Conservation (phyloP, 2,113 vertebrate genomes). For the Microtus ochrogaster region DNA sequence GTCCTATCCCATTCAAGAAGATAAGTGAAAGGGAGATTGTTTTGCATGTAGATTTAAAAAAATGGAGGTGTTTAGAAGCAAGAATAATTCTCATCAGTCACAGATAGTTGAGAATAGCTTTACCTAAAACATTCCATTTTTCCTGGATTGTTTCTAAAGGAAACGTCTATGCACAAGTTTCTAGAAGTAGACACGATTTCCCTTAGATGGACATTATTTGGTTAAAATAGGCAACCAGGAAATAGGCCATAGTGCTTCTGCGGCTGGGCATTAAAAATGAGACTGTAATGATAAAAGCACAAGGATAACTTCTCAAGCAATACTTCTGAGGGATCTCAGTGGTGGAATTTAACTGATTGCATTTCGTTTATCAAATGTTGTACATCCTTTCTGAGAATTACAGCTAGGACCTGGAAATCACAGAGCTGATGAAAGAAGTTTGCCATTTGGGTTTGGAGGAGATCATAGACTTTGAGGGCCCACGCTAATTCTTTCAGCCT, state of each 20-base stretch:
- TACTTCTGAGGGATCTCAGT: constrained; percentile 3
- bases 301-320: constrained; percentile 22
- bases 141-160: constrained; percentile 21
- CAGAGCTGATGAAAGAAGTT: not conserved
- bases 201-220: constrained; percentile 14
- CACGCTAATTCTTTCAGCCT: constrained; percentile 61
- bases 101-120: not conserved
- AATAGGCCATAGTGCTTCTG: not conserved
- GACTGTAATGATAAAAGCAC: not conserved
- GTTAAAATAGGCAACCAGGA: not conserved
- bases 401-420: not conserved
- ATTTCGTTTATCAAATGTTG: constrained; percentile 42
- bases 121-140: constrained; percentile 14
- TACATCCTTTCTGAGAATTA: constrained; percentile 41
- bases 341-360: constrained; percentile 27
- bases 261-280: not conserved
- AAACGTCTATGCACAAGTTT: not conserved
- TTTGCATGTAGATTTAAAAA: not conserved
- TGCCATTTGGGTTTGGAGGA: constrained; percentile 1
- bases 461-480: constrained; percentile 43
- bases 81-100: not conserved
- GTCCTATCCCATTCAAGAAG: not conserved
- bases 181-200: constrained; percentile 39
- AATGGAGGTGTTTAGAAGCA: constrained; percentile 23
- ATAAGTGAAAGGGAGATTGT: constrained; percentile 9